Base-by-base conservation (phyloP, 2,797 vertebrate genomes). In the Leptatherina wallacei region DNA sequence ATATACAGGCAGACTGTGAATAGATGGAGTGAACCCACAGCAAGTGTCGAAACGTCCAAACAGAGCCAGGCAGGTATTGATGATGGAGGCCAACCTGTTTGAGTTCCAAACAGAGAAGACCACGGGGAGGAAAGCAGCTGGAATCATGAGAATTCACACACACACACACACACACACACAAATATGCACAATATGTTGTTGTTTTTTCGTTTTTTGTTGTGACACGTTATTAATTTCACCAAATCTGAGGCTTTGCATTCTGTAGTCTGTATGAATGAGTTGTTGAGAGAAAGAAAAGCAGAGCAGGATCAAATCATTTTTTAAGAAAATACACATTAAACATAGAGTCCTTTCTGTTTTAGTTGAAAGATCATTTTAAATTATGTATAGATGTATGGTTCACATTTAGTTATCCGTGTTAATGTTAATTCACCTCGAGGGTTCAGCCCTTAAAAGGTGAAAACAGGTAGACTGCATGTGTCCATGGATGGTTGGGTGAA, bases 11-110 rank as follows among this genome's bases (percentile, higher is more conserved):
- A 52, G 57, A 64, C 64, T 32, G 63, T 65, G 68, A 82, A 71
- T 81, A 75, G 18, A 70, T 61, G 52, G 38, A 40, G 18, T 61
- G 52, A 77, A 62, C 44, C 32, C 49, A 58, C 51, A 52, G 69
- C 32, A 47, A 59, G 75, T 8, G 73, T 71, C 32, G 73, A 59
- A 47, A 30, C 1, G 71, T 82, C 77, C 73, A 66, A 74, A 83
- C 78, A 8, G 65, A 67, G 64, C 16, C 35, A 77, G 35, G 58
- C 40, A 65, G 67, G 71, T 69, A 75, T 52, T 55, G 72, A 73
- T 67, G 61, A 56, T 61, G 56, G 30, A 67, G 52, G 52, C 24
- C 52, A 54, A 32, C 65, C 76, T 55, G 58, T 12, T 63, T 40
- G 57, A 38, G 16, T 14, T 69, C 27, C 33, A 61, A 65, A 80